Evolutionary conservation across 1,140 invertebrate species (phyloP), one percentile per base, ranked within the genome.

Genomic region (Caenorhabditis tropicalis): DNA sequence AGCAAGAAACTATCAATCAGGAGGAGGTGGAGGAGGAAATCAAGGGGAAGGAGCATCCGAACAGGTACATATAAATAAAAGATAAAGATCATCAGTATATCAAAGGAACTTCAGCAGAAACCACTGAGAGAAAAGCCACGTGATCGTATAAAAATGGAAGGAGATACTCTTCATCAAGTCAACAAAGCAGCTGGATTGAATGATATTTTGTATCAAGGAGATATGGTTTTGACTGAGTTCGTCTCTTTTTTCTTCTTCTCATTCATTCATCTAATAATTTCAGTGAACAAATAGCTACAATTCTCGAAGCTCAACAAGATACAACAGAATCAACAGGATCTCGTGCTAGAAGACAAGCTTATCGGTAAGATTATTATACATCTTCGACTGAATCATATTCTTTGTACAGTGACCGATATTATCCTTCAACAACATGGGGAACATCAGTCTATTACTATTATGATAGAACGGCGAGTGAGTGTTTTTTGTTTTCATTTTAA

Each of bases 121-220:
- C 65, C 65, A 1, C 36, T 74, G 4, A 33, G 65, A 21, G 65
- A 74, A 2, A 74, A 74, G 10, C 65, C 65, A 21, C 65, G 65
- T 7, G 65, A 74, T 19, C 16, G 65, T 33, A 46, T 74, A 43
- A 74, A 43, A 74, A n/a, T 24, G 5, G 46, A 80, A 58, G 83
- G 79, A 49, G 79, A 79, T 27, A 65, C 70, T 6, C 24, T 84
- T 70, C 83, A 80, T 65, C 48, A 84, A 49, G 79, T 84, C 12
- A 84, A 84, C 33, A 81, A 80, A 21, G 48, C 39, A 7, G 49
- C 70, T 27, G 65, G 65, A 19, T 27, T 84, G 2, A 84, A 39
- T 33, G 53, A 80, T 43, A 39, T 84, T 36, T 48, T 84, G 19
- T 84, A 84, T 65, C 83, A 84, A n/a, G 83, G 83, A 5, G 83